phyloP scores from a whole-genome alignment of 2,797 vertebrate genomes.

The Mustela erminea region DNA sequence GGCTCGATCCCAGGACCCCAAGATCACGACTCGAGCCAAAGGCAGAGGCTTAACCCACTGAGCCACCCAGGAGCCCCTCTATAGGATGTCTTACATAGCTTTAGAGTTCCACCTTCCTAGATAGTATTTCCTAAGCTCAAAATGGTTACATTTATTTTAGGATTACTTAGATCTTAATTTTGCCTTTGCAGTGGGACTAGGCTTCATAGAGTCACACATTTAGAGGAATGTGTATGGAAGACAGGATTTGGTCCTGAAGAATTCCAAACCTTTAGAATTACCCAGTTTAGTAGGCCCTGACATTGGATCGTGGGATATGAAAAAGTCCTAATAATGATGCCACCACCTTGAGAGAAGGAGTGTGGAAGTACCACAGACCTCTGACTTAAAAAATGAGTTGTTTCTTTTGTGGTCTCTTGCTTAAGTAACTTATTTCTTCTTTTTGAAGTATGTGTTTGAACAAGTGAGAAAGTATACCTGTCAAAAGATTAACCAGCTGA shows the following conservation, averaged over 20 bases:
- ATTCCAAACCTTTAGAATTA: conserved; percentile 41
- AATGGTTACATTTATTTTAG: conserved; percentile 11
- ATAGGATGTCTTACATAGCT: conserved; percentile 4
- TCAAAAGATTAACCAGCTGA: conserved; percentile 91
- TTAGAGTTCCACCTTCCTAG: not conserved
- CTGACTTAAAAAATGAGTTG: conserved; percentile 79
- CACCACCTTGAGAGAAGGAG: conserved; percentile 63
- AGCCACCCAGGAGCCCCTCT: not conserved
- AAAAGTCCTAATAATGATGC: conserved; percentile 70
- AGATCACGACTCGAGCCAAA: no score
- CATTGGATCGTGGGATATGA: conserved; percentile 30
- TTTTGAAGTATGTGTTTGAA: conserved; percentile 89
- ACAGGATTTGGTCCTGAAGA: not conserved
- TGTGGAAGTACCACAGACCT: conserved; percentile 66
- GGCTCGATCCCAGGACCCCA: no score
- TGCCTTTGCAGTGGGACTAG: not conserved
- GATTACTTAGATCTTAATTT: conserved; percentile 8
- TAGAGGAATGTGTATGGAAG: not conserved
- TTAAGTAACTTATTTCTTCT: conserved; percentile 88
- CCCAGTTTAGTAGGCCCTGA: conserved; percentile 1
- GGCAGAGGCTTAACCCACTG: no score
- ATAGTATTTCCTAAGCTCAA: conserved; percentile 3
- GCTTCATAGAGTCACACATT: not conserved
- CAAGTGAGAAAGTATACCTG: conserved; percentile 89
- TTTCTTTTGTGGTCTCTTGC: conserved; percentile 72